Evolutionary conservation across 2,888 invertebrate species (phyloP).

Genomic region (Archaeoteleia sp.): DNA sequence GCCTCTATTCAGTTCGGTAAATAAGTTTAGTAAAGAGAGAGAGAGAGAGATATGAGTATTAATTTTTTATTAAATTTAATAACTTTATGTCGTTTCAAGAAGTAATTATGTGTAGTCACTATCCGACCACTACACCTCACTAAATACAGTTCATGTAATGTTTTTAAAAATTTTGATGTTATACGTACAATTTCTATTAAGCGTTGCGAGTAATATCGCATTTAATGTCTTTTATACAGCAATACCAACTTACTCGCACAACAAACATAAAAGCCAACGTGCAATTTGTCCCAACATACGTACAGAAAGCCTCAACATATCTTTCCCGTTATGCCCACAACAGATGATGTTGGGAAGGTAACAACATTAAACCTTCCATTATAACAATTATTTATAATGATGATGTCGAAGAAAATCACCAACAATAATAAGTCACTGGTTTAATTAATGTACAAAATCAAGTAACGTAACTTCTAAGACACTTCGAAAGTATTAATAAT

Average conservation of each 20-base stretch:
- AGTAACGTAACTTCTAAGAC: constrained; percentile 5
- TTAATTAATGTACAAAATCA: too few species aligned
- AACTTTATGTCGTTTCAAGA: too few species aligned
- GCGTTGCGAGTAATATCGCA: constrained; percentile 30
- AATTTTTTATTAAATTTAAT: too few species aligned
- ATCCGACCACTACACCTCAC: too few species aligned
- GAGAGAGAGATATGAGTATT: too few species aligned
- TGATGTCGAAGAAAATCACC: constrained; percentile 7
- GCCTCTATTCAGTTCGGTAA: too few species aligned
- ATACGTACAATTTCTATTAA: constrained; percentile 35
- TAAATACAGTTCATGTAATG: too few species aligned
- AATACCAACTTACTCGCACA: constrained; percentile 47
- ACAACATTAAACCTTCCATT: constrained; percentile 25
- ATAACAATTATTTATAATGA: constrained; percentile 35
- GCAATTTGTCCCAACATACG: constrained; percentile 41
- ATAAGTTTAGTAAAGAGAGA: too few species aligned
- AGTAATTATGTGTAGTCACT: too few species aligned
- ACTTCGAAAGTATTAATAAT: too few species aligned
- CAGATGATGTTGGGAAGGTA: constrained; percentile 11
- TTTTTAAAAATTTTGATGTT: constrained; percentile 30
- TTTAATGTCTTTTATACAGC: constrained; percentile 42
- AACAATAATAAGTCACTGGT: constrained; percentile 20
- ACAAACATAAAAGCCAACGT: constrained; percentile 44
- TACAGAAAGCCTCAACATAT: constrained; percentile 21
- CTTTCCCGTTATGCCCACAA: constrained; percentile 22